Conservation (phyloP, 2,888 invertebrate genomes). For the Oxycera nigricornis region DNA sequence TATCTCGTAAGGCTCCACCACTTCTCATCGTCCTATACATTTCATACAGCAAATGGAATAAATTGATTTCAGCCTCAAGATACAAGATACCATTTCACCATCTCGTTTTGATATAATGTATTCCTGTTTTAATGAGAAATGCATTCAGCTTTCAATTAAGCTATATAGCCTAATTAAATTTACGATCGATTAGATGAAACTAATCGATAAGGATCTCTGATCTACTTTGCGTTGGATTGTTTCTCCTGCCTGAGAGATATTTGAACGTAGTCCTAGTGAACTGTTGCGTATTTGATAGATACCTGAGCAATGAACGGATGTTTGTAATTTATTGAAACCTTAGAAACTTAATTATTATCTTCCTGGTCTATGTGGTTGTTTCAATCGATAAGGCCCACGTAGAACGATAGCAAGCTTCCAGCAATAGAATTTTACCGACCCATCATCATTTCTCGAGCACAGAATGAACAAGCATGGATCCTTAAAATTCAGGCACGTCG, state of each 20-base stretch:
- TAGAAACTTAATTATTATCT: too few relatives aligned
- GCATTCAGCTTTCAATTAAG: not conserved
- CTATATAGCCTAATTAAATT: not conserved
- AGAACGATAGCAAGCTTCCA: too few relatives aligned
- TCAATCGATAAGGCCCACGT: too few relatives aligned
- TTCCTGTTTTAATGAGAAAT: not conserved
- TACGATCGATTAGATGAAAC: not conserved
- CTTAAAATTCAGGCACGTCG: too few relatives aligned
- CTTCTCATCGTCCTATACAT: not conserved
- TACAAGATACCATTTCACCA: not conserved
- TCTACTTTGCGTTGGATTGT: not conserved
- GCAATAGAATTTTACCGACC: too few relatives aligned
- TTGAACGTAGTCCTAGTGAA: too few relatives aligned
- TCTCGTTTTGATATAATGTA: not conserved
- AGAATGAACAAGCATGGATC: too few relatives aligned
- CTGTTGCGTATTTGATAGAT: too few relatives aligned
- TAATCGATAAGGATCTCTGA: not conserved
- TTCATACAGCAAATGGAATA: not conserved
- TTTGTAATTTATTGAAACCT: too few relatives aligned
- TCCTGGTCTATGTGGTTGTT: too few relatives aligned
- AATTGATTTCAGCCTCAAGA: not conserved
- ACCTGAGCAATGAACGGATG: too few relatives aligned
- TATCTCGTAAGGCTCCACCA: not conserved
- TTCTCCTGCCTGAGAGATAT: not conserved
- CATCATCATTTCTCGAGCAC: too few relatives aligned